These are phyloP conservation scores for Champsocephalus esox DNA, from an alignment of 2,797 vertebrate species.

Conservation along the genomic window DNA sequence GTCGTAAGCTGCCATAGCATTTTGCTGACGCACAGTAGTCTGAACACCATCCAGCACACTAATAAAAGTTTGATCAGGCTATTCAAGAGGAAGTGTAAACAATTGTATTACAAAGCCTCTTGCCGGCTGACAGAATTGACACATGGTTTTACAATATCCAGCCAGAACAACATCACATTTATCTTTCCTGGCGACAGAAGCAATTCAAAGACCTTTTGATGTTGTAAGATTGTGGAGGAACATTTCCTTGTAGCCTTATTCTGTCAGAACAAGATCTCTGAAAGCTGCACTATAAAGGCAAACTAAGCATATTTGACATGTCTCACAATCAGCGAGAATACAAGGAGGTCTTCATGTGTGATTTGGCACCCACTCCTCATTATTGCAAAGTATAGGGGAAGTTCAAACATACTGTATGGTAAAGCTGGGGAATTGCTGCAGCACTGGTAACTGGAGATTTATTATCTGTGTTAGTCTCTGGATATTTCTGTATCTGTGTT, in stretches of 20 bases:
- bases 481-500: conserved; percentile 38
- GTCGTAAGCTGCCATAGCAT: conserved; percentile 35
- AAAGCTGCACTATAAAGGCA: conserved; percentile 73
- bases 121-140: conserved; percentile 72
- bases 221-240: conserved; percentile 76
- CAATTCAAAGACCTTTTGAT: conserved; percentile 82
- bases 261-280: conserved; percentile 80
- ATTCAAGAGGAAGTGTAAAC: conserved; percentile 75
- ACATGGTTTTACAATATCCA: conserved; percentile 74
- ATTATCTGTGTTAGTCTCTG: conserved; percentile 10
- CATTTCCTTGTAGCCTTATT: conserved; percentile 82
- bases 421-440: conserved; percentile 20
- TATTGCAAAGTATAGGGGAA: conserved; percentile 29
- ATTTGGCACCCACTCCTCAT: conserved; percentile 42
- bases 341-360: conserved; percentile 68
- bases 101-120: conserved; percentile 74
- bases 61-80: conserved; percentile 77
- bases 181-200: conserved; percentile 78
- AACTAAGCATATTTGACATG: conserved; percentile 78
- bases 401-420: conserved; percentile 22
- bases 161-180: conserved; percentile 77
- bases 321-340: conserved; percentile 68
- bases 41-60: conserved; percentile 42
- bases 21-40: conserved; percentile 62
- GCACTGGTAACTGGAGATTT: neutral